phyloP scores from a whole-genome alignment of 1,140 invertebrate genomes.

The Chironomus striatipennis region DNA sequence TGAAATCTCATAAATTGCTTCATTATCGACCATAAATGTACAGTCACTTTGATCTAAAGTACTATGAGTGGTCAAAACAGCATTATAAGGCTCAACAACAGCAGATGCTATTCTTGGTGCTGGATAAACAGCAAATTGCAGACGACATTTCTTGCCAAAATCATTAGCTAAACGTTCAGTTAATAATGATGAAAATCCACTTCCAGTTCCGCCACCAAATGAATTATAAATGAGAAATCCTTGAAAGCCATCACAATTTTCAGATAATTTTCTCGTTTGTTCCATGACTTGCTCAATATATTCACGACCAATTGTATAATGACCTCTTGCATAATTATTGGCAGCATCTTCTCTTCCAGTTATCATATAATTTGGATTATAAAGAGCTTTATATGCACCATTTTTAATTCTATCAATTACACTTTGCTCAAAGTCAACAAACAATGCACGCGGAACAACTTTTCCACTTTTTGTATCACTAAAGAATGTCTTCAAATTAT shows the following conservation, averaged over 20 bases:
- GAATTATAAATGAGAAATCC: slow-evolving; percentile 76
- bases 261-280: slow-evolving; percentile 60
- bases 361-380: slow-evolving; percentile 62
- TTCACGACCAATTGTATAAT: slow-evolving; percentile 71
- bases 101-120: slow-evolving; percentile 69
- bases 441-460: slow-evolving; percentile 47
- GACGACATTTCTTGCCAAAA: slow-evolving; percentile 54
- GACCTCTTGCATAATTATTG: slow-evolving; percentile 72
- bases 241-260: slow-evolving; percentile 72
- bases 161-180: slow-evolving; percentile 56
- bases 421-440: slow-evolving; percentile 45
- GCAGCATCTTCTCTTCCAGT: slow-evolving; percentile 74
- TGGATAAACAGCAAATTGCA: slow-evolving; percentile 67
- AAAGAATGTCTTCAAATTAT: slow-evolving; percentile 51
- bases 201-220: slow-evolving; percentile 73
- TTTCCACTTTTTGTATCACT: slow-evolving; percentile 50
- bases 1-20: slow-evolving; percentile 78
- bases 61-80: slow-evolving; percentile 66
- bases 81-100: slow-evolving; percentile 83
- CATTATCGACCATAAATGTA: slow-evolving; percentile 77
- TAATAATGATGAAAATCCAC: slow-evolving; percentile 58
- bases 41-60: slow-evolving; percentile 70
- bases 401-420: slow-evolving; percentile 52
- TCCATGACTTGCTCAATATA: slow-evolving; percentile 63
- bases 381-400: slow-evolving; percentile 51